Conservation (phyloP, 1,140 invertebrate genomes). For the Cydia fagiglandana region DNA sequence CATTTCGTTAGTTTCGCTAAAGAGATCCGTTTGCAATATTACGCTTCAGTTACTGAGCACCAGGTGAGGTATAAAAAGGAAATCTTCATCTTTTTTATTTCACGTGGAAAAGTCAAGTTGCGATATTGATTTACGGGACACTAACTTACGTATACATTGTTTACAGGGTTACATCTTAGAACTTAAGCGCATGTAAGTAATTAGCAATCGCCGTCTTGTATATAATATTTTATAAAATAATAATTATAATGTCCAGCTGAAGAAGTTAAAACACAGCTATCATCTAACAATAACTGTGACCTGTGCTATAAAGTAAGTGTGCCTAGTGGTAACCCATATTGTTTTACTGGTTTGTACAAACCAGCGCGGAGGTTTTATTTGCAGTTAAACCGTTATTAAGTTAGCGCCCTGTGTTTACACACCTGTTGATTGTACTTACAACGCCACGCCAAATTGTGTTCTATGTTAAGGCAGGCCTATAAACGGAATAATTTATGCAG, state of each 20-base stretch:
- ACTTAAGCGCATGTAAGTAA: neutral
- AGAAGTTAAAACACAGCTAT: no score
- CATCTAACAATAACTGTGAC: no score
- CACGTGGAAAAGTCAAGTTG: neutral
- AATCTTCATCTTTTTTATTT: neutral
- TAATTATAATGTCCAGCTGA: no score
- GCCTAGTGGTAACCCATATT: no score
- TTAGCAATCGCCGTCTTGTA: no score
- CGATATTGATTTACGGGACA: neutral
- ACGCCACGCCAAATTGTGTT: neutral
- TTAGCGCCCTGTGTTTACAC: conserved; percentile 6
- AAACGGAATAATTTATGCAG: no score
- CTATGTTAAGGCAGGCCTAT: no score
- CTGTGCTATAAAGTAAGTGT: no score
- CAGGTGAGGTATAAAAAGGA: neutral
- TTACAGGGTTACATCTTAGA: neutral
- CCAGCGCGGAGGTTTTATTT: neutral
- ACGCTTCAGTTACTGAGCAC: neutral
- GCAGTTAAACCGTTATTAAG: conserved; percentile 14
- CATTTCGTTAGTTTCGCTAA: neutral
- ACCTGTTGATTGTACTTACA: conserved; percentile 9
- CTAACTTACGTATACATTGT: neutral
- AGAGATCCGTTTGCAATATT: conserved; percentile 7
- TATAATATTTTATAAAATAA: no score
- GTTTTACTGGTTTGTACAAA: neutral